These are phyloP conservation scores for Myotis myotis DNA, from an alignment of 2,797 vertebrate species.

Conservation along the genomic window DNA sequence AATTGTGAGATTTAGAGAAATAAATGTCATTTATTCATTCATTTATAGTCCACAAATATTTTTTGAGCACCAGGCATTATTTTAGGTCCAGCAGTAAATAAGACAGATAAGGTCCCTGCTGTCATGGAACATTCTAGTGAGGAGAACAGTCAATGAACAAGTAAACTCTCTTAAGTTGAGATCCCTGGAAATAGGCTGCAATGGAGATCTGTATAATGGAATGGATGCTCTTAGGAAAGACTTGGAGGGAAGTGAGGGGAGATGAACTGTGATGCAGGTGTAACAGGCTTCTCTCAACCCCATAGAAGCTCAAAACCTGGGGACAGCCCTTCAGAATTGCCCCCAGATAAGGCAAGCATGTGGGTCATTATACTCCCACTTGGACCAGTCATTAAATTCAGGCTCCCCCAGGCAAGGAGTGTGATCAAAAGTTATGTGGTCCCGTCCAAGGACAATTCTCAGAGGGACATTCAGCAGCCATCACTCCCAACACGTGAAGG, in stretches of 20 bases:
- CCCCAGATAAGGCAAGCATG: not conserved
- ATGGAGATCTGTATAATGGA: not conserved
- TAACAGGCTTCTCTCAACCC: not conserved
- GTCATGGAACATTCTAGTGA: not conserved
- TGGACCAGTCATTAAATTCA: not conserved
- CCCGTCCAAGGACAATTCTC: not conserved
- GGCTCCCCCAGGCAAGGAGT: not conserved
- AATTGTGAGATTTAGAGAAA: not conserved
- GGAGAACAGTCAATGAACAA: not conserved
- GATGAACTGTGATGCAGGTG: not conserved
- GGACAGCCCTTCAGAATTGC: not conserved
- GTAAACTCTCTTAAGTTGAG: not conserved
- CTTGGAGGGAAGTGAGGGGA: not conserved
- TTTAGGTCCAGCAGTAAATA: constrained; percentile 1
- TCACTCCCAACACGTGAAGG: not conserved
- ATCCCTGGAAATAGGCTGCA: not conserved
- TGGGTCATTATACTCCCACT: not conserved
- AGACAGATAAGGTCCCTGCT: not conserved
- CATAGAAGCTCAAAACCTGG: not conserved
- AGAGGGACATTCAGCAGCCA: not conserved
- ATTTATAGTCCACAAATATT: not conserved
- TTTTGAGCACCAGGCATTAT: not conserved
- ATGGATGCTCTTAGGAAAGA: not conserved
- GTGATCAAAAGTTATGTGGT: not conserved
- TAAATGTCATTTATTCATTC: not conserved